Base-by-base conservation (phyloP, 37 sponge, comb jelly and placozoan species). In the Mnemiopsis leidyi region DNA sequence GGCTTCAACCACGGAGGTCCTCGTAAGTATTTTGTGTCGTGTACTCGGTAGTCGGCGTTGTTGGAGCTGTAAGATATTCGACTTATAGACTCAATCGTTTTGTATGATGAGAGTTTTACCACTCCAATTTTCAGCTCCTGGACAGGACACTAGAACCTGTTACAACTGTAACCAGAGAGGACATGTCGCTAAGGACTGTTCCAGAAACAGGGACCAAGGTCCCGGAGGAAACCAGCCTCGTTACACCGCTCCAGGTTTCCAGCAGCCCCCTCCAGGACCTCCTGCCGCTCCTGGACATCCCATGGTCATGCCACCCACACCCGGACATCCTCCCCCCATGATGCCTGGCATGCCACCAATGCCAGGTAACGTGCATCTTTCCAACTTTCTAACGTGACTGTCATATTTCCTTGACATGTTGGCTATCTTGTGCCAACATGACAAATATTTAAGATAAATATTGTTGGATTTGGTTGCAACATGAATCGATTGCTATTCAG, bases 101-200 rank as follows among this genome's bases (percentile, higher is more conserved):
- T n/a, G n/a, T n/a, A n/a, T n/a, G n/a, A n/a, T n/a, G n/a, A n/a
- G n/a, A n/a, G n/a, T n/a, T n/a, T n/a, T n/a, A n/a, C n/a, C n/a
- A n/a, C n/a, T n/a, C n/a, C 61, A 48, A 5, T 13, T 48, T 5
- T 13, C 61, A 48, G 61, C 61, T 48, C 61, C 35, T 9, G 79
- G 35, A 21, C 36, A 26, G 0, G 79, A 77, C 18, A 77, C 79
- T 9, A 36, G 90, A 26, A 85, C 40, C 25, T 85, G 90, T 21
- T 85, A 40, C 29, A 85, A 85, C 61, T 85, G 90, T 28, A 38
- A 85, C 29, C 38, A 85, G 90, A 85, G 40, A 37, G 90, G 90
- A 28, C 90, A 85, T 25, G 61, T 85, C 1, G 90, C 90, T 26
- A 85, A 37, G 61, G 90, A 85, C 30, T 85, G 90, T 26, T 61